phyloP scores from a whole-genome alignment of 2,113 vertebrate genomes.

The Lucifuga dentata region DNA sequence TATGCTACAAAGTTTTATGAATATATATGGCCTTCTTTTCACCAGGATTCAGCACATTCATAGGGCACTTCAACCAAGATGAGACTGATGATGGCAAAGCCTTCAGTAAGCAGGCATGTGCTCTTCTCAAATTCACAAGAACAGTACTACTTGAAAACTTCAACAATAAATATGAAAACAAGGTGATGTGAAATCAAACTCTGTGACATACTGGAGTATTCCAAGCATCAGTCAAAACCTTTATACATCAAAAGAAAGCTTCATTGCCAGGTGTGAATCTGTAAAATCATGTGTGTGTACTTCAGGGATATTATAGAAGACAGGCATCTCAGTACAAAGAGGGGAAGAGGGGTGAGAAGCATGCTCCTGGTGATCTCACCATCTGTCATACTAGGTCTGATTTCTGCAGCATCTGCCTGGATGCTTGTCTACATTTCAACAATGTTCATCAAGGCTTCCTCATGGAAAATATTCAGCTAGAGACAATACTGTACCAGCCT shows the following conservation, averaged over 20 bases:
- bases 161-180: too few species aligned
- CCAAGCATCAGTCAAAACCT: slow-evolving; percentile 7
- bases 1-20: slow-evolving; percentile 33
- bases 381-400: slow-evolving; percentile 64
- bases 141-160: too few species aligned
- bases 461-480: too few species aligned
- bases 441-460: slow-evolving; percentile 53
- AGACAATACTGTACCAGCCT: too few species aligned
- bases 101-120: slow-evolving; percentile 24
- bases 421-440: slow-evolving; percentile 61
- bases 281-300: slow-evolving; percentile 10
- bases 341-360: slow-evolving; percentile 59
- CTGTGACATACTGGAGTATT: slow-evolving; percentile 8
- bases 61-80: slow-evolving; percentile 9
- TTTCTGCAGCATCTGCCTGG: slow-evolving; percentile 67
- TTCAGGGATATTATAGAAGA: slow-evolving; percentile 46
- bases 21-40: slow-evolving; percentile 19
- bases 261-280: slow-evolving; percentile 17
- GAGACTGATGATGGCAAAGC: slow-evolving; percentile 12
- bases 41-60: slow-evolving; percentile 45
- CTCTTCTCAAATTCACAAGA: too few species aligned
- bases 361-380: slow-evolving; percentile 53
- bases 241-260: slow-evolving; percentile 21
- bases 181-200: too few species aligned
- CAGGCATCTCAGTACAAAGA: slow-evolving; percentile 46